Conservation (phyloP, 30 jellyfish, hydroid and myxozoan species). For the Turritopsis dohrnii region DNA sequence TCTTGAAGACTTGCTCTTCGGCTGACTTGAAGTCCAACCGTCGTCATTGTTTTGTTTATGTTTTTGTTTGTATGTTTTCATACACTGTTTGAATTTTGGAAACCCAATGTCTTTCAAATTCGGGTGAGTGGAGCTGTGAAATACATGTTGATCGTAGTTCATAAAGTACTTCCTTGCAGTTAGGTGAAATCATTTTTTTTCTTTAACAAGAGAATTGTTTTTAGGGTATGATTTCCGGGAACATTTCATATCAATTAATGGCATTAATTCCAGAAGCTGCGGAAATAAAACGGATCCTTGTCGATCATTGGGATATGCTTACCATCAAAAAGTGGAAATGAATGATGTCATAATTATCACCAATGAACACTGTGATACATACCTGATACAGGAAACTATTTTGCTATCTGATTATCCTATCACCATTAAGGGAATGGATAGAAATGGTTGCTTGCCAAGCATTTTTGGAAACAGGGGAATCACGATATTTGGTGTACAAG, state of each 20-base stretch:
- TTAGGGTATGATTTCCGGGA: not conserved
- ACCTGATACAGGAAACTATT: not conserved
- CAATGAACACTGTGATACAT: not conserved
- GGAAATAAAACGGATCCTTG: not conserved
- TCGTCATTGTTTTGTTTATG: not conserved
- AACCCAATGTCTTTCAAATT: slow-evolving; percentile 23
- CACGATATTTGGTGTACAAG: not conserved
- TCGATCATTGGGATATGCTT: not conserved
- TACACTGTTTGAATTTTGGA: slow-evolving; percentile 24
- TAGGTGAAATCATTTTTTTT: too few relatives aligned
- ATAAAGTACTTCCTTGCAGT: slow-evolving; percentile 27
- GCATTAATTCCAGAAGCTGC: not conserved
- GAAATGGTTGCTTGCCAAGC: not conserved
- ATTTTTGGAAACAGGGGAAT: not conserved
- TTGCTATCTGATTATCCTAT: not conserved
- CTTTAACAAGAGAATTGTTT: too few relatives aligned
- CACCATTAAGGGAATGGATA: not conserved
- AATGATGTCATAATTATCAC: not conserved
- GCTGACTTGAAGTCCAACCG: not conserved
- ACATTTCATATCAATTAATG: not conserved
- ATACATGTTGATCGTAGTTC: slow-evolving; percentile 13
- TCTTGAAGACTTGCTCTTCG: not conserved
- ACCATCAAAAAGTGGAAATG: not conserved
- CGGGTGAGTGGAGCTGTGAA: slow-evolving; percentile 35
- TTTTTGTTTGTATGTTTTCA: slow-evolving; percentile 9